A percentile compares a stretch with the other conserved stretches of the same genome.
These are phyloP conservation scores for Campoplex nolae DNA, from an alignment of 2,888 invertebrate species.

Conservation along the genomic window DNA sequence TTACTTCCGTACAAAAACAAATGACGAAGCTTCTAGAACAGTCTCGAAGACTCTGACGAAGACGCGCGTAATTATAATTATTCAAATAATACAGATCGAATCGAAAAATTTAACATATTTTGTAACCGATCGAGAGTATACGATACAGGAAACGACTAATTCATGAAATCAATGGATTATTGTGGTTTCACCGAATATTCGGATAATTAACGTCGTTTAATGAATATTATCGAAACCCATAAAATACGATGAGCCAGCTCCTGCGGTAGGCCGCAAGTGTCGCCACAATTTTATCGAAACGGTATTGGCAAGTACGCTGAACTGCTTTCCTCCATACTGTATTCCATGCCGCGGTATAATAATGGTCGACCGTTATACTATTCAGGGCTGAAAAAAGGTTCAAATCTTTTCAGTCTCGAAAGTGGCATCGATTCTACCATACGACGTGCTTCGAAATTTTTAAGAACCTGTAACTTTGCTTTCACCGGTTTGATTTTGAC, in stretches of 20 bases:
- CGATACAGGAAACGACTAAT: background rate
- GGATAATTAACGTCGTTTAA: conserved; percentile 23
- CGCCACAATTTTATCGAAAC: conserved; percentile 54
- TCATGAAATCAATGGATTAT: conserved; percentile 9
- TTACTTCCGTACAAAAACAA: too few relatives aligned
- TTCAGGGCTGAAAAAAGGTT: conserved; percentile 8
- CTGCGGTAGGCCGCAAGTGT: conserved; percentile 49
- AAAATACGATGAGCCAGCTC: conserved; percentile 44
- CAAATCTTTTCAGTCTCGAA: conserved; percentile 14
- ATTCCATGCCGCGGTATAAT: conserved; percentile 27
- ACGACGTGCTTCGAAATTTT: conserved; percentile 23
- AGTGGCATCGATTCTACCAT: conserved; percentile 5
- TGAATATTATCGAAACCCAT: conserved; percentile 38
- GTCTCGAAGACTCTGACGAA: too few relatives aligned
- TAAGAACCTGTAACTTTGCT: conserved; percentile 3
- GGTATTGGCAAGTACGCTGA: conserved; percentile 36
- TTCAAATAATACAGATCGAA: too few relatives aligned
- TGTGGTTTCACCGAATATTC: conserved; percentile 29
- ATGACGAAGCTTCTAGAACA: too few relatives aligned
- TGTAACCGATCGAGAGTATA: background rate
- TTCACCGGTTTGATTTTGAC: background rate
- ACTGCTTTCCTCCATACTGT: conserved; percentile 34
- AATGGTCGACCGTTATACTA: conserved; percentile 9
- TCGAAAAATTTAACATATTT: background rate
- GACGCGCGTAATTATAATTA: too few relatives aligned